Evolutionary conservation across 2,888 invertebrate genomes (phyloP), one percentile per base, ranked within the genome.

Genomic region (Hofmannophila pseudospretella): DNA sequence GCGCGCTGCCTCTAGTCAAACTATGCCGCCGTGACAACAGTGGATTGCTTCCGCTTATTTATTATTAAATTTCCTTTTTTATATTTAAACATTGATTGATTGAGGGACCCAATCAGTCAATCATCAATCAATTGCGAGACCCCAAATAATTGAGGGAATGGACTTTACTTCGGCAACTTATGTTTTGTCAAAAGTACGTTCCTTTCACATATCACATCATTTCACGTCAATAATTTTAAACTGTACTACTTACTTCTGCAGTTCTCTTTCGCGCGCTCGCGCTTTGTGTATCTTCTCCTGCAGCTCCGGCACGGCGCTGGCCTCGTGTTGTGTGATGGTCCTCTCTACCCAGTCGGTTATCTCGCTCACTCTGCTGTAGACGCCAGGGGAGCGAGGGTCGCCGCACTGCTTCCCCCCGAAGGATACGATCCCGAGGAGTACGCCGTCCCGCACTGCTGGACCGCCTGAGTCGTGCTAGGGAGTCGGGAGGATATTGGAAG

Each of bases 321-420:
- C 85, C 36, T 85, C 85, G 32, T 85, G 84, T 0, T 42, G 44
- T 0, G 42, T 53, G 4, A 85, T 63, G 0, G 80, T 82, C 0
- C 42, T 13, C 30, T 84, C 79, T 1, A 84, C 80, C 82, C 84
- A 84, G 4, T 64, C 64, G 0, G 84, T 81, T 31, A 78, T 42
- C 43, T 80, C 66, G 0, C 79, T 67, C 1, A 82, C 84, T 1
- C 79, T 42, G 47, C 76, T 73, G 58, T 85, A 85, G 5, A 85
- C 86, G 0, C 86, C 85, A 0, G 85, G 85, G 0, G 81, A 82
- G n/a, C 67, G 62, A 0, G 85, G 82, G 49, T 84, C 85, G 0
- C 85, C 85, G n/a, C 85, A 85, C 39, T 76, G 70, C 50, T 80
- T 80, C 29, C 85, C 85, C 0, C 85, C 85, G 32, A 85, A 85